These are phyloP conservation scores for Dermochelys coriacea DNA, from an alignment of 2,797 vertebrate species.

Conservation along the genomic window DNA sequence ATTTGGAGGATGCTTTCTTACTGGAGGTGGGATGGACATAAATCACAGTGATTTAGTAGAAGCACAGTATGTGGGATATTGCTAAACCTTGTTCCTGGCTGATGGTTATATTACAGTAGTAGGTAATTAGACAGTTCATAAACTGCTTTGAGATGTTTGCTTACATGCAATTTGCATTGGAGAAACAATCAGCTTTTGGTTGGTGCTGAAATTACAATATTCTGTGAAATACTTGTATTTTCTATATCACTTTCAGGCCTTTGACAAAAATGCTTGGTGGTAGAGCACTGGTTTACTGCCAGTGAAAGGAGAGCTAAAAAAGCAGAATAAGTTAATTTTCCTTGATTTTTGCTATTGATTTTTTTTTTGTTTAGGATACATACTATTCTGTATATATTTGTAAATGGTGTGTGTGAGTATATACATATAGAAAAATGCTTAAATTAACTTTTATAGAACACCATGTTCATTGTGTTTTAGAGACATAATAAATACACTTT, in stretches of 20 bases:
- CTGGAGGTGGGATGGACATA: slow-evolving; percentile 2
- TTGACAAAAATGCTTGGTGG: not conserved
- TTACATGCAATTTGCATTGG: not conserved
- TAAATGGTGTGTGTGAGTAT: not conserved
- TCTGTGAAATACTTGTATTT: slow-evolving; percentile 9
- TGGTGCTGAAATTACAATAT: slow-evolving; percentile 15
- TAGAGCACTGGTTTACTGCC: not conserved
- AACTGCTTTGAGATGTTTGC: slow-evolving; percentile 66
- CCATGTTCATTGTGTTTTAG: not conserved
- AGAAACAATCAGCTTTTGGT: slow-evolving; percentile 30
- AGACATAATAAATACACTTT: not conserved
- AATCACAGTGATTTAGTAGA: not conserved
- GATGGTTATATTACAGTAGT: slow-evolving; percentile 29
- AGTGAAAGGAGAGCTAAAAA: not conserved
- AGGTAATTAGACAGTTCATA: slow-evolving; percentile 69
- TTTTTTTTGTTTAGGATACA: not conserved
- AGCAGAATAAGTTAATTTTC: not conserved
- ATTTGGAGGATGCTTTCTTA: slow-evolving; percentile 5
- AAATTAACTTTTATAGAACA: not conserved
- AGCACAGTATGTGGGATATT: slow-evolving; percentile 59
- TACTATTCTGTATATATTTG: not conserved
- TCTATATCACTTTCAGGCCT: not conserved
- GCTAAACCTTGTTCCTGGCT: slow-evolving; percentile 42
- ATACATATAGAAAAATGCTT: not conserved
- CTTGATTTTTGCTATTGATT: not conserved